Base-by-base conservation (phyloP, 2,113 vertebrate genomes). In the Neolamprologus variostigma region DNA sequence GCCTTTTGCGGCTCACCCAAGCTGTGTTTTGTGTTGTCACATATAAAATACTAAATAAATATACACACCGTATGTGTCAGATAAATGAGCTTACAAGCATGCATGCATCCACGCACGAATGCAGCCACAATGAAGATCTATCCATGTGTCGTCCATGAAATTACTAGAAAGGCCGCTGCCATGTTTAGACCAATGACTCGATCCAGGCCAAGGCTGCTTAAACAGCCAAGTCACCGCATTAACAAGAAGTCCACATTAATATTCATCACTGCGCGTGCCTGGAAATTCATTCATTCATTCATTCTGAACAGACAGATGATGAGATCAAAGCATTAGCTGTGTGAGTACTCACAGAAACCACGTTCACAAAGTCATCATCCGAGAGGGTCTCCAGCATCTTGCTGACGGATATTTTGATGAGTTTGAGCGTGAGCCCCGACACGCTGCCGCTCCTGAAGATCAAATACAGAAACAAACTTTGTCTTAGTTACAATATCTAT, bases 311-410 rank as follows among this genome's bases (percentile, higher is more conserved):
- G 23, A 19, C 42, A 50, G 42, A 76, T 47, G 42, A 76, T 76
- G 23, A 28, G 23, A 76, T 28, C 71, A n/a, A 3, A 51, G 9
- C 14, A 59, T 61, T 23, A 51, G 86, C 61, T 11, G 40, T 26
- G n/a, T 42, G 19, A 53, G 86, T 95, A 98, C 98, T 98, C 93
- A 99, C 98, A 82, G 97, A 98, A 91, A 98, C 97, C 57, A 99
- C 98, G 81, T 99, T 99, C 89, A 99, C 98, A 55, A 97, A 99
- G 94, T 99, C 98, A 5, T 99, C 98, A 0, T 99, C 98, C 2
- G 98, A 98, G 63, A 99, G 97, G 1, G 98, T 99, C 94, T 99
- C 98, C 91, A 99, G 91, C 98, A 99, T 99, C 91, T 98, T 97
- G 19, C 94, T 97, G 88, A 99, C 98, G 0, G 98, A 99, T 0